Conservation (phyloP, 2,888 invertebrate genomes). For the Drosophila neonasuta region DNA sequence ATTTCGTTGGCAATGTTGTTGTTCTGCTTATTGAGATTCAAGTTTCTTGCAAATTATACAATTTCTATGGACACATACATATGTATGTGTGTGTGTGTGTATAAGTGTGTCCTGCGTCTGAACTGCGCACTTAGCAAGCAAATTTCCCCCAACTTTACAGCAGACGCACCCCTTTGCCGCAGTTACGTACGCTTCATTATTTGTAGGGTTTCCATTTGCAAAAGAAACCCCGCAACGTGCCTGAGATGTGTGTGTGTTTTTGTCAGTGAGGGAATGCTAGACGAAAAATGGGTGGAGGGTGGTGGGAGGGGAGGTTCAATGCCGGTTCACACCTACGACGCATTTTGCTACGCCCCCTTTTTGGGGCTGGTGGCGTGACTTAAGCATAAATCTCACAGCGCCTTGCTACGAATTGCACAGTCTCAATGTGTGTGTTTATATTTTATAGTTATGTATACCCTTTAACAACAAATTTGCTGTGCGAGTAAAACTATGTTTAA, state of each 20-base stretch:
- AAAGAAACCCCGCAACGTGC: slow-evolving; percentile 62
- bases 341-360: slow-evolving; percentile 42
- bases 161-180: neutral
- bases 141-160: no score
- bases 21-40: slow-evolving; percentile 43
- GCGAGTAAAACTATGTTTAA: neutral
- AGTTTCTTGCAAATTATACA: slow-evolving; percentile 39
- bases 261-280: neutral
- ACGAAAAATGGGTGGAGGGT: neutral
- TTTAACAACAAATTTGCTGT: neutral
- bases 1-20: slow-evolving; percentile 36
- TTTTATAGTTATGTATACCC: slow-evolving; percentile 1
- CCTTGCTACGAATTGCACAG: slow-evolving; percentile 26
- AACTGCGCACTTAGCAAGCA: slow-evolving; percentile 60
- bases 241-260: slow-evolving; percentile 20
- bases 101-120: slow-evolving; percentile 43
- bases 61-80: neutral
- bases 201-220: slow-evolving; percentile 58
- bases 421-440: slow-evolving; percentile 10
- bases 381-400: slow-evolving; percentile 58
- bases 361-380: slow-evolving; percentile 18
- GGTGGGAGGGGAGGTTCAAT: slow-evolving; percentile 13
- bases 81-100: slow-evolving; percentile 7
- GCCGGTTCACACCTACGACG: slow-evolving; percentile 64
- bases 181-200: slow-evolving; percentile 22